These are phyloP conservation scores for Trachurus trachurus DNA, from an alignment of 2,797 vertebrate genomes.

Conservation along the genomic window DNA sequence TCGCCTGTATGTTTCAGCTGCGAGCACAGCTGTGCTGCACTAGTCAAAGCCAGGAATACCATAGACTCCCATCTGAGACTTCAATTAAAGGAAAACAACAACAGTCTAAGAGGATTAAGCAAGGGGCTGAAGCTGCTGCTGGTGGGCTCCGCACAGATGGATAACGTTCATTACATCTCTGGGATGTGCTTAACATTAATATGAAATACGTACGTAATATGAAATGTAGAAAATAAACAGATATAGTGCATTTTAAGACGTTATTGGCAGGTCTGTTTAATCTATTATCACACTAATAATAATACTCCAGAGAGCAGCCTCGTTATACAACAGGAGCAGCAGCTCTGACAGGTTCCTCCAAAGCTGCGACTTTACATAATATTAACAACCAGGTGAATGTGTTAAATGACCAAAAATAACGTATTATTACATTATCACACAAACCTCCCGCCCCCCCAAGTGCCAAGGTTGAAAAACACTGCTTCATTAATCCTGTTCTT, in stretches of 20 bases:
- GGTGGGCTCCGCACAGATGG: conserved; percentile 55
- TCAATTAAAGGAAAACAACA: conserved; percentile 74
- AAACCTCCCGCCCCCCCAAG: not conserved
- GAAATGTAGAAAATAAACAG: conserved; percentile 3
- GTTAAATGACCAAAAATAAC: not conserved
- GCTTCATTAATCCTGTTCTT: not conserved
- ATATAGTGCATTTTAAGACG: not conserved
- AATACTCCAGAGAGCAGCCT: not conserved
- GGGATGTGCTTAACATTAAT: conserved; percentile 23
- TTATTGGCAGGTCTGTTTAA: not conserved
- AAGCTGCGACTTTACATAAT: conserved; percentile 1
- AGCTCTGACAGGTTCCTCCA: not conserved
- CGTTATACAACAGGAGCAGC: conserved; percentile 14
- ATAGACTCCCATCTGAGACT: conserved; percentile 60
- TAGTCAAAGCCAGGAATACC: conserved; percentile 45
- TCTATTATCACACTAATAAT: not conserved
- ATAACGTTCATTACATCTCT: conserved; percentile 27
- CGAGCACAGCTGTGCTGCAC: conserved; percentile 49
- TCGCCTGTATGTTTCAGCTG: conserved; percentile 27
- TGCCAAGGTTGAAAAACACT: not conserved
- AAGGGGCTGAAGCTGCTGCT: conserved; percentile 35
- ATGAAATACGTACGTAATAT: not conserved
- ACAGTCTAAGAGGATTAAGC: conserved; percentile 78
- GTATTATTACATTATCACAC: not conserved
- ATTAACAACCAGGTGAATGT: conserved; percentile 19